Evolutionary conservation across 2,797 vertebrate genomes (phyloP).

Genomic region (Lacerta viridis): DNA sequence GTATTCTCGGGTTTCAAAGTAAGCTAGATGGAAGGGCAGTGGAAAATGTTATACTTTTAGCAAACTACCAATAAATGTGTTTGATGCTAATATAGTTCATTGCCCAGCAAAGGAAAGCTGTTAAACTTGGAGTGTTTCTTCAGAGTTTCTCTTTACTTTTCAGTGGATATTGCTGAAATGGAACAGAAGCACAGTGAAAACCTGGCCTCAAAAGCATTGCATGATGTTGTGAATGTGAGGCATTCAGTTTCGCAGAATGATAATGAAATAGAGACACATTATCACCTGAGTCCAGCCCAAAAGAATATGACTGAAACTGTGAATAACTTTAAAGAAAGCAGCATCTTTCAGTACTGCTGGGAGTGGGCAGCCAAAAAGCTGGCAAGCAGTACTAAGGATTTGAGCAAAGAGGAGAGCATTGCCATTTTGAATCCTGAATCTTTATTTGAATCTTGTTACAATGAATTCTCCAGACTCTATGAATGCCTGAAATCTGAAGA

Average conservation of each 20-base stretch:
- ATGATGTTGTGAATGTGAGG: slow-evolving; percentile 77
- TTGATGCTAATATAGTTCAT: neutral
- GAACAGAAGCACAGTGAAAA: slow-evolving; percentile 69
- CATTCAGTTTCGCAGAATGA: fast-evolving
- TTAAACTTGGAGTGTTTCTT: neutral
- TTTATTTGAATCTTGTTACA: slow-evolving; percentile 80
- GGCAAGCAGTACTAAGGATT: neutral
- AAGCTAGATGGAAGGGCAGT: too few relatives aligned
- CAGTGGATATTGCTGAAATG: slow-evolving; percentile 82
- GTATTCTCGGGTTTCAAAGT: neutral
- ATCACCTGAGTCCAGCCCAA: slow-evolving; percentile 78
- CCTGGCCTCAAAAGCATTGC: slow-evolving; percentile 75
- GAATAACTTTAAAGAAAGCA: slow-evolving; percentile 80
- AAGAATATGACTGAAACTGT: slow-evolving; percentile 77
- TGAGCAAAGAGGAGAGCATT: too few relatives aligned
- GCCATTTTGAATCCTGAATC: slow-evolving; percentile 43
- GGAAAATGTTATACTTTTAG: neutral
- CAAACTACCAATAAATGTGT: neutral
- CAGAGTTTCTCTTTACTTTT: neutral
- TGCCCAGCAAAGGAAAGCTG: neutral
- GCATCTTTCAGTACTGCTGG: slow-evolving; percentile 88
- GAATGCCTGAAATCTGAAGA: slow-evolving; percentile 80
- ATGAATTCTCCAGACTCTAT: slow-evolving; percentile 77
- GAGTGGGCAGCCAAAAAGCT: slow-evolving; percentile 71
- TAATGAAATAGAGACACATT: slow-evolving; percentile 74